Conservation (phyloP, 1,140 invertebrate genomes). For the Yoshiicerus persimilis region DNA sequence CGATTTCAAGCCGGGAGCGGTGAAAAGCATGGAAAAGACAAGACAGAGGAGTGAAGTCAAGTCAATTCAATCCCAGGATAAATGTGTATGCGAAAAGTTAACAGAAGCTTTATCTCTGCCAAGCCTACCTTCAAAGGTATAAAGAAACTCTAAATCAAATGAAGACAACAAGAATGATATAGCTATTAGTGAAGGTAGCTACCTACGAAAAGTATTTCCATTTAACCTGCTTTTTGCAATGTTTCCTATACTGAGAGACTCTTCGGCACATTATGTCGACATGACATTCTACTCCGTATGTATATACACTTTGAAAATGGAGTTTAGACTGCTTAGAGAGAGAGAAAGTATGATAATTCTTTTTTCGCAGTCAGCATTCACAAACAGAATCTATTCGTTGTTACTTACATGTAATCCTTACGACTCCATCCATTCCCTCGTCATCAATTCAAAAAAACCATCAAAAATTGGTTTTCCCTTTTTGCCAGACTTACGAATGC, state of each 20-base stretch:
- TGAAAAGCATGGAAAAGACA: neutral
- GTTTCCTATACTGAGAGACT: neutral
- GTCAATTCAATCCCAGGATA: neutral
- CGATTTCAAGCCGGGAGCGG: neutral
- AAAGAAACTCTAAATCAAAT: neutral
- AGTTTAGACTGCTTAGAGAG: neutral
- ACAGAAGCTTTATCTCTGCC: neutral
- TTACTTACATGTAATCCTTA: neutral
- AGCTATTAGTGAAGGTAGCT: neutral
- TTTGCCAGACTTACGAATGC: neutral
- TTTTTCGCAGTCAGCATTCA: neutral
- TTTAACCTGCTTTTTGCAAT: neutral
- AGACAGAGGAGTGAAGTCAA: neutral
- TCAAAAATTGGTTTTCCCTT: neutral
- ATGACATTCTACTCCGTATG: neutral
- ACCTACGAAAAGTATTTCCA: neutral
- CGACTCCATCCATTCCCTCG: neutral
- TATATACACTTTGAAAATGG: neutral
- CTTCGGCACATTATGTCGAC: neutral
- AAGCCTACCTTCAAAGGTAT: neutral
- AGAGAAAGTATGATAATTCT: neutral
- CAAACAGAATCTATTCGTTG: neutral
- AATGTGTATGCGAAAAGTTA: neutral
- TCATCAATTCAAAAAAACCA: slow-evolving; percentile 15
- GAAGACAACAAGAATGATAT: neutral